Evolutionary conservation across 2,888 invertebrate genomes (phyloP), one percentile per base, ranked within the genome.

Genomic region (Erebia palarica): DNA sequence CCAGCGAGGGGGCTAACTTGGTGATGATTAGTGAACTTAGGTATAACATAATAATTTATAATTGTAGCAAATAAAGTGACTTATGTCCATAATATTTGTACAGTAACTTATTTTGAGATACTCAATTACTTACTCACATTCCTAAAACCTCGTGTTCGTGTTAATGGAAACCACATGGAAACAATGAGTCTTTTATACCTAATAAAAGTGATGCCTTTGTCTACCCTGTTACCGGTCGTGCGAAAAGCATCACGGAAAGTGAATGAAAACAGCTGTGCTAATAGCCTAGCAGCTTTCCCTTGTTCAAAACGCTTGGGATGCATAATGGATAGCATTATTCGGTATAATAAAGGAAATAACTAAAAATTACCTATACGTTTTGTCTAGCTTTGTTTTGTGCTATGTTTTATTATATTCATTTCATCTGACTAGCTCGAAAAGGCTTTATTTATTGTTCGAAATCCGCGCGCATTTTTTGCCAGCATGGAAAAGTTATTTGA

Each of bases 261-360:
- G 71, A 74, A 73, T 75, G 72, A 74, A 75, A 77, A 73, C 70
- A 69, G 73, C 75, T 72, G 71, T 47, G 72, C 73, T 76, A 76
- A 77, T 76, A 74, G 76, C 64, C 57, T 57, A 68, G 68, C 51
- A 61, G 57, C 73, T 76, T 75, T 73, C 71, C 64, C 72, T 75
- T 65, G 65, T 68, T 69, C 67, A 21, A 68, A 65, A 68, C 61
- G 64, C 53, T 67, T 55, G 64, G 64, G 60, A 70, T 3, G n/a
- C 8, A n/a, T 18, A 55, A 55, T 55, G 55, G 18, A 16, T n/a
- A 18, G 55, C 55, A 55, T 55, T 55, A 16, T 55, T 55, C 16
- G 53, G 9, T 51, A n/a, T n/a, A 51, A 14, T 1, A n/a, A n/a
- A 16, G 47, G 47, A 47, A 47, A 8, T 16, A 53, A 9, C 53